phyloP scores from a whole-genome alignment of 92 coral and sea anemone genomes.

The Epizoanthus ramosus region DNA sequence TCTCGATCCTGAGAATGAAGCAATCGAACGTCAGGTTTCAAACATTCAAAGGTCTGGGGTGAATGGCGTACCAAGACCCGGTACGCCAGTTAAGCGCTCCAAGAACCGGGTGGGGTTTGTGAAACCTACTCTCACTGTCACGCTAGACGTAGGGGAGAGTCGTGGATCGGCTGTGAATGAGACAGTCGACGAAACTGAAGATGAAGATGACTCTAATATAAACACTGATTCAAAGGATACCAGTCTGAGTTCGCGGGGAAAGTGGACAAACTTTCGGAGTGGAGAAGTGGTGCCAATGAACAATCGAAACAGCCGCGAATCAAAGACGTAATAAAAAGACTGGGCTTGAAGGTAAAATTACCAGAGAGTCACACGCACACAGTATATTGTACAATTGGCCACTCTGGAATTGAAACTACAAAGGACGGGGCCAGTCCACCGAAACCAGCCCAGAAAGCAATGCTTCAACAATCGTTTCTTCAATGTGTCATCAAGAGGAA shows the following conservation, averaged over 20 bases:
- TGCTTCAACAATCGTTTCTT: no score
- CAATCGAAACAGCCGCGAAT: neutral
- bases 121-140: conserved; percentile 88
- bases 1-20: conserved; percentile 47
- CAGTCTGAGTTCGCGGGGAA: neutral
- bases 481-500: no score
- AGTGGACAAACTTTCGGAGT: conserved; percentile 7
- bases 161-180: conserved; percentile 54
- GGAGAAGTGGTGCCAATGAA: conserved; percentile 16
- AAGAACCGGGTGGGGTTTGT: conserved; percentile 80
- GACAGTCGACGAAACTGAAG: conserved; percentile 48
- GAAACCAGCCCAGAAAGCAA: no score
- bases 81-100: conserved; percentile 41
- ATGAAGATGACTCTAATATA: conserved; percentile 47
- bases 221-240: neutral
- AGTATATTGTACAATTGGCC: no score
- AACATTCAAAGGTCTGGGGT: conserved; percentile 51
- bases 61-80: conserved; percentile 30
- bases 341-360: conserved; percentile 2
- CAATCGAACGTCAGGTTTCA: conserved; percentile 54
- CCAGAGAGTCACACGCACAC: no score
- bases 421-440: no score
- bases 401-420: no score
- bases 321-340: conserved; percentile 1
- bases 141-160: conserved; percentile 46